Percentiles rank a stretch among this genome's conserved stretches.
Conservation (phyloP, 1,140 invertebrate genomes). For the Metaphire vulgaris region DNA sequence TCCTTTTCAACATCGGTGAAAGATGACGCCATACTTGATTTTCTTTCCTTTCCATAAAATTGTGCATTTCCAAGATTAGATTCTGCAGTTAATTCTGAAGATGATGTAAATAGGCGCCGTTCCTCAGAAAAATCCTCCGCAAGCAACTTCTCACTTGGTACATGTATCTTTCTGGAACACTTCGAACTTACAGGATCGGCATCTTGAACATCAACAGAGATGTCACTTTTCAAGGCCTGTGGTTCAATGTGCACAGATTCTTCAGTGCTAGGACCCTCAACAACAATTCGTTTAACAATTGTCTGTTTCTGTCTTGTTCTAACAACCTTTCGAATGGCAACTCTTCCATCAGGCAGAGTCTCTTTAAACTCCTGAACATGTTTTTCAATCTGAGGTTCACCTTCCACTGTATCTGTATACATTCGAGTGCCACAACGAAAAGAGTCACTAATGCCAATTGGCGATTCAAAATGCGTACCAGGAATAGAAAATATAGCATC, state of each 20-base stretch:
- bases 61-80: too few species aligned
- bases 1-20: background rate
- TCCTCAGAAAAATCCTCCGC: background rate
- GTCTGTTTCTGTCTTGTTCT: background rate
- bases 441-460: background rate
- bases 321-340: background rate
- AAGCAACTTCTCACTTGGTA: background rate
- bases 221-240: too few species aligned
- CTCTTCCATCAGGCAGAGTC: background rate
- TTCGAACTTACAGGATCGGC: too few species aligned
- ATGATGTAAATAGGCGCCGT: background rate
- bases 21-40: background rate
- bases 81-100: too few species aligned
- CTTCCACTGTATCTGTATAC: background rate
- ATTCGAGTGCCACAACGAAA: background rate
- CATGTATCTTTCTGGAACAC: background rate
- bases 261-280: background rate
- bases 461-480: background rate
- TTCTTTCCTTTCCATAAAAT: too few species aligned
- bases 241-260: background rate
- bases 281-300: background rate
- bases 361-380: background rate
- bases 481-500: background rate
- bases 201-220: too few species aligned
- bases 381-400: slow-evolving; percentile 1